Base-by-base conservation (phyloP, 1,140 invertebrate species). In the Akabosia matsudoensis region DNA sequence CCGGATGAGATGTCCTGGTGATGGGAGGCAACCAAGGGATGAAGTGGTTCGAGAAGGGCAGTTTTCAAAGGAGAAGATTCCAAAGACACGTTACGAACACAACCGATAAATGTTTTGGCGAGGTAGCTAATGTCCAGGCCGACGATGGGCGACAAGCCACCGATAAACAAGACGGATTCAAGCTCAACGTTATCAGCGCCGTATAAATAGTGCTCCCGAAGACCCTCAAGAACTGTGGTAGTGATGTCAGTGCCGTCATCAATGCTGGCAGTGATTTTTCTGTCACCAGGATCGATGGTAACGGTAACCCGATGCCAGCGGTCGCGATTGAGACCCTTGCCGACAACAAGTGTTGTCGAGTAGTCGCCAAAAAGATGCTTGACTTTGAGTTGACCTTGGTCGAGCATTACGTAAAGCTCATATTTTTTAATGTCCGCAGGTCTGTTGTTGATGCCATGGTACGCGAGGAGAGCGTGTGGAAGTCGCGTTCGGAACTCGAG, bases 81-180 rank as follows among this genome's bases (percentile, higher is more conserved):
- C 26, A 96, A 86, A 13, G 92, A 89, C 84, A 96, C 91, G 81
- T 95, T 91, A 82, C 91, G 91, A 75, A 96, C 92, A 83, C 94
- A 97, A 1, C 94, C 94, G 54, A 96, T 92, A 84, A 96, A 96
- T 14, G 93, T 94, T 85, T 94, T 92, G 78, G 94, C 94, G 45
- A 94, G 93, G 82, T 95, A 95, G 85, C 94, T 94, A 0, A 95
- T 92, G 26, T 72, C 70, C 7, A 34, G 33, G 3, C 33, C 37
- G 3, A 72, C 70, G 10, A 7, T 45, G 16, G 16, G 33, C 10
- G 37, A 10, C 2, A 72, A 34, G 93, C 94, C 93, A 89, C 93
- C 94, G 84, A 95, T 92, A 74, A 95, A 88, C 78, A 96, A 92
- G 30, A 94, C 92, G 1, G 93, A 95, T 37, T 91, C 91, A 37